phyloP scores from a whole-genome alignment of 2,888 invertebrate genomes.

The Zygogramma bicolorata region DNA sequence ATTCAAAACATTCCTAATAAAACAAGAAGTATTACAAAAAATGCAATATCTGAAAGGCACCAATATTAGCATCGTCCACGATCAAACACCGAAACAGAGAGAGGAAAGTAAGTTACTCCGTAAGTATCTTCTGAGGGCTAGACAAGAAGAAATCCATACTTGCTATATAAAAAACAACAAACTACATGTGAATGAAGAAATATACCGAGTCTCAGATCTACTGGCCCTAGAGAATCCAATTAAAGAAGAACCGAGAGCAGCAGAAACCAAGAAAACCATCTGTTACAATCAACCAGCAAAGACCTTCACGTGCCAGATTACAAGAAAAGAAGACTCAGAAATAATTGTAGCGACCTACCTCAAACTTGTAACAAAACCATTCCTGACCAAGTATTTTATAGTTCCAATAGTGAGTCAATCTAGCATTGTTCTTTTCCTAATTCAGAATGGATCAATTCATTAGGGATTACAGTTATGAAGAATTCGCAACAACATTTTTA shows the following conservation, averaged over 20 bases:
- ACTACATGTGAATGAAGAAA: no score
- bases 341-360: background rate
- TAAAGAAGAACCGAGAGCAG: background rate
- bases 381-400: background rate
- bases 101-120: no score
- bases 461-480: background rate
- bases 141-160: no score
- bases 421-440: background rate
- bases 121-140: no score
- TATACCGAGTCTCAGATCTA: background rate
- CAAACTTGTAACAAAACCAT: background rate
- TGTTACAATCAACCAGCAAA: background rate
- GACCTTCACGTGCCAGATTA: background rate
- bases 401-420: background rate
- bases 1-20: no score
- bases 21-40: no score
- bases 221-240: background rate
- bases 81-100: no score
- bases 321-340: conserved; percentile 4
- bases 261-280: background rate
- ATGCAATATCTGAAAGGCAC: no score
- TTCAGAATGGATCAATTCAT: background rate
- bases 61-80: no score
- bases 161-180: no score
- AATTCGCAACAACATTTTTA: background rate